Percentiles rank a stretch among this genome's conserved stretches.
phyloP scores from a whole-genome alignment of 2,797 vertebrate genomes.

The Phaenicophaeus curvirostris region DNA sequence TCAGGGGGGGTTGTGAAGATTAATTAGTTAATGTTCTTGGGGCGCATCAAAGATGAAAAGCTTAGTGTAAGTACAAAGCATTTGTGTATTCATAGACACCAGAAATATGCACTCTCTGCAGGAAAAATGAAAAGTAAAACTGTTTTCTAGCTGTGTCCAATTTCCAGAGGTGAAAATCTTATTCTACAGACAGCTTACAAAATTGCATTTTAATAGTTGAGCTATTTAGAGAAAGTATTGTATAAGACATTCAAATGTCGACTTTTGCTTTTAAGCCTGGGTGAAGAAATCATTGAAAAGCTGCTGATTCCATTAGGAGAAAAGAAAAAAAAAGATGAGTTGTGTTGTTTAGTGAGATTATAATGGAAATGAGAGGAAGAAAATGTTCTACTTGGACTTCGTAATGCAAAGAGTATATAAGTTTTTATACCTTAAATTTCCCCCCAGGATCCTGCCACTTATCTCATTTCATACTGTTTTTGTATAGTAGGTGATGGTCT shows the following conservation, averaged over 20 bases:
- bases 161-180: not conserved
- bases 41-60: not conserved
- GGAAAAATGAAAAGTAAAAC: not conserved
- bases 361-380: not conserved
- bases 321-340: not conserved
- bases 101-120: not conserved
- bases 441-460: not conserved
- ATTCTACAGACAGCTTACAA: not conserved
- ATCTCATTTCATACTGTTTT: not conserved
- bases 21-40: conserved; percentile 19
- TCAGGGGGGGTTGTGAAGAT: not conserved
- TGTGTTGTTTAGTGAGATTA: not conserved
- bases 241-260: not conserved
- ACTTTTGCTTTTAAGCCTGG: not conserved
- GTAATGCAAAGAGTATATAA: not conserved
- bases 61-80: not conserved
- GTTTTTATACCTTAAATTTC: not conserved
- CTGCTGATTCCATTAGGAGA: not conserved
- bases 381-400: not conserved
- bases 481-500: not conserved
- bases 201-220: not conserved
- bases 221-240: not conserved
- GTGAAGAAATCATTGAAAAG: not conserved
- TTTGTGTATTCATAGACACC: not conserved
- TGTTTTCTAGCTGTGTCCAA: not conserved